Conservation (phyloP, 2,888 invertebrate species). For the Drosophila niveifrons region DNA sequence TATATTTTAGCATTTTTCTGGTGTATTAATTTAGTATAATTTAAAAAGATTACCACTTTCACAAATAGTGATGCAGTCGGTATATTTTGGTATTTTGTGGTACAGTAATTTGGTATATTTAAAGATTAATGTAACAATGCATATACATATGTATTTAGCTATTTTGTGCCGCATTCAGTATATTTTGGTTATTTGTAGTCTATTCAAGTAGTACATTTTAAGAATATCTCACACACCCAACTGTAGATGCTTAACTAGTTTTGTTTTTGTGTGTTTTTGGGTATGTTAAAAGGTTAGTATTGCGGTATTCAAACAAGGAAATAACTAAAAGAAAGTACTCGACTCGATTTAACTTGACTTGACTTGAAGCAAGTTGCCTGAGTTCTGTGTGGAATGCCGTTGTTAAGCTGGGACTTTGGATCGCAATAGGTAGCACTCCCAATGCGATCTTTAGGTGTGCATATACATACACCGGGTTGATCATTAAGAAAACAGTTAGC, state of each 20-base stretch:
- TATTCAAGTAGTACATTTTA: no score
- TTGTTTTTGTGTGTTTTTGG: background rate
- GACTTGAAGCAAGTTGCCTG: no score
- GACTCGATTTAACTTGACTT: background rate
- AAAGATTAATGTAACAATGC: no score
- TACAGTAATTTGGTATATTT: background rate
- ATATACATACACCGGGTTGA: conserved; percentile 26
- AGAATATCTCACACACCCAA: no score
- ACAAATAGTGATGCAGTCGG: no score
- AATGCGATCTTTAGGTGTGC: conserved; percentile 9
- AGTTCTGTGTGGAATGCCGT: background rate
- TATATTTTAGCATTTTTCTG: no score
- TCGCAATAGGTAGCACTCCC: conserved; percentile 18
- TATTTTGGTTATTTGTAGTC: no score
- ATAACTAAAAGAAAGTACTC: background rate
- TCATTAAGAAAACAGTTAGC: conserved; percentile 55
- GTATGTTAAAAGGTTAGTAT: background rate
- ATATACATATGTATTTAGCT: no score
- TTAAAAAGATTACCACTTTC: no score
- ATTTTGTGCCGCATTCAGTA: no score
- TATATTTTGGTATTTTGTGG: no score
- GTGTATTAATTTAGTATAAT: background rate
- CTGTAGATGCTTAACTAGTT: no score
- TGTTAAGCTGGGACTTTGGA: background rate
- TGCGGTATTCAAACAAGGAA: background rate